Evolutionary conservation across 2,113 vertebrate genomes (phyloP).

Genomic region (Bagarius yarrelli): DNA sequence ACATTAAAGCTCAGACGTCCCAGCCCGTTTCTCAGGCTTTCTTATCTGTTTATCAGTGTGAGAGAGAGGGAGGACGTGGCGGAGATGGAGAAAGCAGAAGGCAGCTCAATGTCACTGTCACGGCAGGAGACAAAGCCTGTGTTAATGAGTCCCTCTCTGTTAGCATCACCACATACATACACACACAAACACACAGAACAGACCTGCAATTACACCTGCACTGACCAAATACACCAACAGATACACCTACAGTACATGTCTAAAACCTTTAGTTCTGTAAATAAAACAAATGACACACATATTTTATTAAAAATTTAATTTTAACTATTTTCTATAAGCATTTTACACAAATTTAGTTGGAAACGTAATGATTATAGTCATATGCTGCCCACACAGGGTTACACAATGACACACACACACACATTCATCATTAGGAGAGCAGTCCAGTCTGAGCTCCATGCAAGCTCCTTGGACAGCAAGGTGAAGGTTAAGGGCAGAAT

Average conservation of each 20-base stretch:
- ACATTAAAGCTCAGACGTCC: slow-evolving; percentile 33
- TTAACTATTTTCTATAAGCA: background rate
- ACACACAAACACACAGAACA: slow-evolving; percentile 23
- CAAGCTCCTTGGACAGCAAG: slow-evolving; percentile 17
- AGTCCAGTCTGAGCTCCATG: slow-evolving; percentile 14
- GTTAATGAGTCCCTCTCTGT: slow-evolving; percentile 53
- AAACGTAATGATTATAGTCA: background rate
- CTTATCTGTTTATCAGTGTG: slow-evolving; percentile 43
- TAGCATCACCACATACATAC: slow-evolving; percentile 29
- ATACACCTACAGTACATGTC: background rate
- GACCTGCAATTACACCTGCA: background rate
- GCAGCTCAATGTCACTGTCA: slow-evolving; percentile 54
- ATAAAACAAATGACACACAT: no score
- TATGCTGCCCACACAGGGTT: background rate
- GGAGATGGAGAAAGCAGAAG: slow-evolving; percentile 42
- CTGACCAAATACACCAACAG: background rate
- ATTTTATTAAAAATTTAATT: no score
- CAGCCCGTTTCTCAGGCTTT: slow-evolving; percentile 14
- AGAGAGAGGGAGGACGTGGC: slow-evolving; percentile 12
- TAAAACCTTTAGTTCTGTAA: background rate
- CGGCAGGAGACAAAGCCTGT: slow-evolving; percentile 48
- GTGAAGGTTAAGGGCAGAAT: slow-evolving; percentile 29
- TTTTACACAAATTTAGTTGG: background rate
- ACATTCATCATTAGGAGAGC: slow-evolving; percentile 21
- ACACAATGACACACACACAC: slow-evolving; percentile 16